These are phyloP conservation scores for Buathra laborator DNA, from an alignment of 2,888 invertebrate species.

Conservation along the genomic window DNA sequence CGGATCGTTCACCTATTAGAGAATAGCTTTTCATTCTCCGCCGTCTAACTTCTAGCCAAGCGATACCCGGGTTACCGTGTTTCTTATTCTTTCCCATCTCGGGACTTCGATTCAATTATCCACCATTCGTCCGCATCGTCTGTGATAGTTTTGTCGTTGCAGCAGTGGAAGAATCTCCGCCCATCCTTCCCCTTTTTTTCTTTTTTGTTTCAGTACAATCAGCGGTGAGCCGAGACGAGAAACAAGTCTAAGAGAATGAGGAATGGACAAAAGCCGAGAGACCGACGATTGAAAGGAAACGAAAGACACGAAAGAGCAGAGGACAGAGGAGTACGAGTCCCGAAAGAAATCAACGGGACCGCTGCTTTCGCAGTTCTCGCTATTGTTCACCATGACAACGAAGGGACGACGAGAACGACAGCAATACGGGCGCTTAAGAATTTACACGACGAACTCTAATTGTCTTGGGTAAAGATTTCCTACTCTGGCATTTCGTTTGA, in stretches of 20 bases:
- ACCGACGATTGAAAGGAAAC: slow-evolving; percentile 35
- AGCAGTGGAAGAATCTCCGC: slow-evolving; percentile 1
- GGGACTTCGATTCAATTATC: slow-evolving; percentile 59
- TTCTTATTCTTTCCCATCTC: slow-evolving; percentile 42
- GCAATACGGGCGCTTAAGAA: slow-evolving; percentile 16
- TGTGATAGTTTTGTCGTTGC: slow-evolving; percentile 10
- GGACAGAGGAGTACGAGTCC: neutral
- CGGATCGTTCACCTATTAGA: slow-evolving; percentile 17
- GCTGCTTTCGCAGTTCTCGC: slow-evolving; percentile 38
- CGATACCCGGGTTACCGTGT: slow-evolving; percentile 32
- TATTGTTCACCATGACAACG: slow-evolving; percentile 60
- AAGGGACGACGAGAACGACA: slow-evolving; percentile 20
- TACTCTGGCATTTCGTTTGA: neutral
- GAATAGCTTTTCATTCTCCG: slow-evolving; percentile 26
- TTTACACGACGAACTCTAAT: slow-evolving; percentile 51
- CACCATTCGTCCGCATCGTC: slow-evolving; percentile 17
- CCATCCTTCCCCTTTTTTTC: neutral
- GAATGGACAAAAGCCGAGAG: slow-evolving; percentile 52
- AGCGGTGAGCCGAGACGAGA: slow-evolving; percentile 31
- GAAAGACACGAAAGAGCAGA: slow-evolving; percentile 38
- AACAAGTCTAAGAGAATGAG: slow-evolving; percentile 26
- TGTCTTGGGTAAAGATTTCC: slow-evolving; percentile 44
- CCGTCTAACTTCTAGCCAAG: slow-evolving; percentile 14
- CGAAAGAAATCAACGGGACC: slow-evolving; percentile 54
- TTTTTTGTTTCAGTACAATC: slow-evolving; percentile 41